phyloP scores from a whole-genome alignment of 2,797 vertebrate species.

The Melanotaenia maccullochi region DNA sequence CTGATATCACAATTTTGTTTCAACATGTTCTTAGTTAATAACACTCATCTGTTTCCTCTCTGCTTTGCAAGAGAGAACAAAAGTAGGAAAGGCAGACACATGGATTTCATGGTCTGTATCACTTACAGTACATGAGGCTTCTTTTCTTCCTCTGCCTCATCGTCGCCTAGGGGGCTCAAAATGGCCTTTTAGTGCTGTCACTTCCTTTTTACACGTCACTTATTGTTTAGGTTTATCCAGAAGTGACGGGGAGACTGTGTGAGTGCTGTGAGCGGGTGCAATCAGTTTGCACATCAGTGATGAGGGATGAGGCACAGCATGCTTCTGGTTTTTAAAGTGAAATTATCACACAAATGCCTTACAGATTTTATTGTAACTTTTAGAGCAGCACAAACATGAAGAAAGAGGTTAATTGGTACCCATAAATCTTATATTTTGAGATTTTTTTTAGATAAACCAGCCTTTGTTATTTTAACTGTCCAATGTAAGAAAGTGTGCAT shows the following conservation, averaged over 20 bases:
- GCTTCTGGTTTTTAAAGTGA: conserved; percentile 21
- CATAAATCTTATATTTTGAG: too few relatives aligned
- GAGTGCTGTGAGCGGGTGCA: conserved; percentile 30
- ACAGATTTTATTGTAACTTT: too few relatives aligned
- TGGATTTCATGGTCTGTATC: conserved; percentile 33
- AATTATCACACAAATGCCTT: neutral
- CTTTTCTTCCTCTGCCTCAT: conserved; percentile 30
- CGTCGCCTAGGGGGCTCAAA: conserved; percentile 43
- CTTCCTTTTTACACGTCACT: conserved; percentile 43
- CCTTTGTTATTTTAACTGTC: neutral
- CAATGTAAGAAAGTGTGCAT: neutral
- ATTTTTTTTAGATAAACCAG: too few relatives aligned
- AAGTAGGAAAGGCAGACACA: conserved; percentile 1
- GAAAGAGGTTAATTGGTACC: neutral
- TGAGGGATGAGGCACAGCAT: neutral
- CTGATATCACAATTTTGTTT: too few relatives aligned
- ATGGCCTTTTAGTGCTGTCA: conserved; percentile 60
- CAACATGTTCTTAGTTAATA: too few relatives aligned
- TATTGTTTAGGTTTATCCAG: conserved; percentile 28
- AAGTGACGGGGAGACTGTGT: conserved; percentile 35
- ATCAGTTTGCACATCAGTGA: conserved; percentile 23
- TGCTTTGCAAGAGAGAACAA: neutral
- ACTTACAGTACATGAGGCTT: conserved; percentile 13
- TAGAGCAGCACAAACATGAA: neutral
- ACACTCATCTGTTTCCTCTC: conserved; percentile 2